Base-by-base conservation (phyloP, 2,888 invertebrate species). In the Acrobasis repandana region DNA sequence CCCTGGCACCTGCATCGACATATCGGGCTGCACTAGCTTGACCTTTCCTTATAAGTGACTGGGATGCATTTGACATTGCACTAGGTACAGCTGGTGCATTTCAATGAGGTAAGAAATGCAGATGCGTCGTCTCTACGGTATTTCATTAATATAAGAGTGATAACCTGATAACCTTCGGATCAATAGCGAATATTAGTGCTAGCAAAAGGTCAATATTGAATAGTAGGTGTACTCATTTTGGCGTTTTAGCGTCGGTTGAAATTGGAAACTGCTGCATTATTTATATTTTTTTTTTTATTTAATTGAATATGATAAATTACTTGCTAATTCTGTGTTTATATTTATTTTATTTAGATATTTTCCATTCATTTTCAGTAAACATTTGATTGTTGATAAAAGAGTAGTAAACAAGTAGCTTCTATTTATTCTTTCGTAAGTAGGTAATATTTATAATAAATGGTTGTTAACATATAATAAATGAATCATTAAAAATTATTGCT, bases 31-130 rank as follows among this genome's bases (percentile, higher is more conserved):
- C 82, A 79, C 85, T 73, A 73, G 36, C 58, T 58, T 77, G 76
- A 81, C 82, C 84, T 85, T 80, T 79, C 65, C 68, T 63, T 71
- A 70, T 67, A 63, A 65, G 65, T 66, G 67, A 66, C 63, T 68
- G 6, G 6, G 28, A 28, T 28, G 61, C 70, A 65, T 67, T 67
- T 73, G 70, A 71, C 70, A 70, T 71, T 69, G 68, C 64, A 61
- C 64, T 64, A 49, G 52, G 56, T 62, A 63, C 62, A 65, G 56
- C 65, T 64, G 65, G 48, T 63, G 66, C 34, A 57, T 16, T 64
- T 60, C 56, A 64, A 52, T 63, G 58, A 62, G 49, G 46, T 60
- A 62, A 60, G 57, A 56, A 63, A 61, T 63, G 64, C 63, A 65
- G 64, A 64, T 63, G 63, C 61, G 16, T 14, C 48, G 38, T 54